phyloP scores from a whole-genome alignment of 2,797 vertebrate genomes.

The Scarus forsteni region DNA sequence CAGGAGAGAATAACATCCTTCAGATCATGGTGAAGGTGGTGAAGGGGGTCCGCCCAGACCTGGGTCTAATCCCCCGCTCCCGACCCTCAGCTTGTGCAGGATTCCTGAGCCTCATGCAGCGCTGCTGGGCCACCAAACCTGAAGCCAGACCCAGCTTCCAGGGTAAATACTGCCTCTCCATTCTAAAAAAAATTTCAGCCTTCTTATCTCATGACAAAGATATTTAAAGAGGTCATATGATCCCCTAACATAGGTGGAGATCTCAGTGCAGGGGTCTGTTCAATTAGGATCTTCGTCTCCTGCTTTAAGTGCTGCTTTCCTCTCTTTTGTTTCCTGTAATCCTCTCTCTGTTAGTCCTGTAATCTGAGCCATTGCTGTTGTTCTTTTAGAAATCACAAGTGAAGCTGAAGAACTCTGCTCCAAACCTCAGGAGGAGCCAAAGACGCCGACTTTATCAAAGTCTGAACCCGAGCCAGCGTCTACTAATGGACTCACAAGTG shows the following conservation, averaged over 20 bases:
- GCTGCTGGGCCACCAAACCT: slow-evolving; percentile 93
- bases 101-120: slow-evolving; percentile 93
- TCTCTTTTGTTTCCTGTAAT: slow-evolving; percentile 16
- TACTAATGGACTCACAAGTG: slow-evolving; percentile 62
- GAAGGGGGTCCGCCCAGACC: slow-evolving; percentile 93
- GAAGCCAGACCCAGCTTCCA: slow-evolving; percentile 93
- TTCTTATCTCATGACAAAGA: background rate
- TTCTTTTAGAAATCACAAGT: slow-evolving; percentile 92
- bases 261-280: background rate
- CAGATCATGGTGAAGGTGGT: slow-evolving; percentile 99
- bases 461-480: slow-evolving; percentile 77
- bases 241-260: background rate
- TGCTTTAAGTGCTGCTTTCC: background rate
- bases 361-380: slow-evolving; percentile 31
- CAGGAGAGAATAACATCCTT: slow-evolving; percentile 97
- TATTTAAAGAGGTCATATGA: background rate
- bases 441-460: slow-evolving; percentile 70
- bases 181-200: background rate
- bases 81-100: slow-evolving; percentile 89
- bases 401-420: slow-evolving; percentile 95
- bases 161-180: slow-evolving; percentile 80
- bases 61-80: slow-evolving; percentile 88
- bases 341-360: slow-evolving; percentile 7
- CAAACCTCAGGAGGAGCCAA: slow-evolving; percentile 92
- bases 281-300: slow-evolving; percentile 9